These are phyloP conservation scores for Anguilla japonica DNA, from an alignment of 2,113 vertebrate genomes.

Conservation along the genomic window DNA sequence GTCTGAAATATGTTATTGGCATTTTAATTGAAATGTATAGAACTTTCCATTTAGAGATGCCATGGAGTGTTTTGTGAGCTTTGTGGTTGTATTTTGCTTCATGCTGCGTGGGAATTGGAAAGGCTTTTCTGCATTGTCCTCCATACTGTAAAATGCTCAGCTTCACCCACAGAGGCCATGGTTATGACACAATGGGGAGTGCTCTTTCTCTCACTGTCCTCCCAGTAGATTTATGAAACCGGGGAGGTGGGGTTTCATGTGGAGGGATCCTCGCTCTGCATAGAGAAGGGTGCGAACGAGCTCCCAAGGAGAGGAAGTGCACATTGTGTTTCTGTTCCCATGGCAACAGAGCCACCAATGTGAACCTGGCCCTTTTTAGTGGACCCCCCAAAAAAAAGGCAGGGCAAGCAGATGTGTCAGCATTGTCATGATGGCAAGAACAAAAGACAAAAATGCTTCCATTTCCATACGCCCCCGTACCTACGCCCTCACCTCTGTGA, in stretches of 20 bases:
- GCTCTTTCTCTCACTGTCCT: neutral
- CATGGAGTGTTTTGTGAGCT: neutral
- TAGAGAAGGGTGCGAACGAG: constrained; percentile 6
- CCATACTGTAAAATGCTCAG: neutral
- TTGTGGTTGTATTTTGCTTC: neutral
- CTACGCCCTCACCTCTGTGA: neutral
- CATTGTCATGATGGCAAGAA: neutral
- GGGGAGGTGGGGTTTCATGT: neutral
- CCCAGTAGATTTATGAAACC: constrained; percentile 18
- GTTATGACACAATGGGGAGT: neutral
- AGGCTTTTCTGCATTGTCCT: neutral
- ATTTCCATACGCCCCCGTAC: neutral
- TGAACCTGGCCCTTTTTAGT: neutral
- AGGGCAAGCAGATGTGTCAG: neutral
- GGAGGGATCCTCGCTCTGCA: neutral
- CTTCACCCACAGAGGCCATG: neutral
- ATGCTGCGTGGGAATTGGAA: neutral
- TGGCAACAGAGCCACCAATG: constrained; percentile 36
- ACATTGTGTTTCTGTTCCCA: constrained; percentile 47
- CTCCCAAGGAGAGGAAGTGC: constrained; percentile 22
- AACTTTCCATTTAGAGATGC: neutral
- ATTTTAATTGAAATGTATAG: neutral
- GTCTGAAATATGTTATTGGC: neutral
- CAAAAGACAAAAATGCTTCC: neutral
- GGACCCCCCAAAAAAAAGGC: neutral